These are phyloP conservation scores for Phrynosoma blainvillii DNA, from an alignment of 2,113 vertebrate genomes.

Conservation along the genomic window DNA sequence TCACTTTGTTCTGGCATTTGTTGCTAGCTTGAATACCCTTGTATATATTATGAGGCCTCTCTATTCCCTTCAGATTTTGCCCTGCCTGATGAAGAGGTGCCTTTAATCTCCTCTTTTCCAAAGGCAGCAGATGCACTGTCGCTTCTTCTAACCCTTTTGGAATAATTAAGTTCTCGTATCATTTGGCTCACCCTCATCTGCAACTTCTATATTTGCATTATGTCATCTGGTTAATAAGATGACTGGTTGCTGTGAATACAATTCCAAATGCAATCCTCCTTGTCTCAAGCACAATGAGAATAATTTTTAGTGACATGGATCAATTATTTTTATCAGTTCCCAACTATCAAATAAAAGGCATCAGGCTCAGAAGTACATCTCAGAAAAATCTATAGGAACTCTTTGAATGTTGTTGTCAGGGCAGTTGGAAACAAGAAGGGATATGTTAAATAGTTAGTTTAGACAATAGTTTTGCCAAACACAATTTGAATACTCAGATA, in stretches of 20 bases:
- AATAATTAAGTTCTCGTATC: conserved; percentile 59
- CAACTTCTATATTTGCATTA: conserved; percentile 34
- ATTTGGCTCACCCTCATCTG: conserved; percentile 23
- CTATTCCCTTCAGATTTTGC: conserved; percentile 47
- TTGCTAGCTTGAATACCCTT: conserved; percentile 23
- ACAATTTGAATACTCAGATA: conserved; percentile 48
- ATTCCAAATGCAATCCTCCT: background rate
- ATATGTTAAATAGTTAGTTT: conserved; percentile 29
- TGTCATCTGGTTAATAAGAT: conserved; percentile 40
- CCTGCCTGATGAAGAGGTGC: conserved; percentile 15
- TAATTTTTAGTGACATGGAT: background rate
- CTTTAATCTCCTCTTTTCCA: conserved; percentile 60
- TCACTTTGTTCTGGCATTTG: conserved; percentile 61
- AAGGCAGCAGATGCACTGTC: conserved; percentile 38
- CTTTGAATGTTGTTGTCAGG: background rate
- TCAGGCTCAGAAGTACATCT: background rate
- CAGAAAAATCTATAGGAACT: conserved; percentile 21
- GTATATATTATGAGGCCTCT: conserved; percentile 2
- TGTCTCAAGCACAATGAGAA: conserved; percentile 23
- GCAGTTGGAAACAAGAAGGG: conserved; percentile 4
- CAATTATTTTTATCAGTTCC: conserved; percentile 20
- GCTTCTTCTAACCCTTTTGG: conserved; percentile 51
- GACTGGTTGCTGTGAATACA: rapidly evolving
- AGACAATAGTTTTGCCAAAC: conserved; percentile 20
- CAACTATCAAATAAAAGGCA: conserved; percentile 24